Evolutionary conservation across 2,888 invertebrate species (phyloP).

Genomic region (Hylaea fasciaria): DNA sequence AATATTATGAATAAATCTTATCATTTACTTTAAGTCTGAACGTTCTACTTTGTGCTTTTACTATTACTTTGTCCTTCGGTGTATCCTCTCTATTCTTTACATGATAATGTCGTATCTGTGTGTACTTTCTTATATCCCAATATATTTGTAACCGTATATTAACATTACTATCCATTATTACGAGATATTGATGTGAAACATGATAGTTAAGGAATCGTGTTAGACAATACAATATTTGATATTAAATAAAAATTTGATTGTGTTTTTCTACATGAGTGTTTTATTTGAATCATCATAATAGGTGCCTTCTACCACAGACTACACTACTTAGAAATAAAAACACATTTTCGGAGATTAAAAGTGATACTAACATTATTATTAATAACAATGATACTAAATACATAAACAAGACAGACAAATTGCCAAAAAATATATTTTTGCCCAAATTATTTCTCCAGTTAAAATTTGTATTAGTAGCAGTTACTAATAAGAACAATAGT

Average conservation of each 20-base stretch:
- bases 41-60: conserved; percentile 25
- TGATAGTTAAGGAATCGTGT: conserved; percentile 84
- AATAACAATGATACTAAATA: too few relatives aligned
- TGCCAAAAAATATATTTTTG: too few relatives aligned
- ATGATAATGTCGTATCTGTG: conserved; percentile 43
- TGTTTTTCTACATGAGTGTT: conserved; percentile 73
- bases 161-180: conserved; percentile 65
- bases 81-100: conserved; percentile 39
- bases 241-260: conserved; percentile 84
- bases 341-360: too few relatives aligned
- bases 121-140: conserved; percentile 66
- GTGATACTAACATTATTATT: too few relatives aligned
- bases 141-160: conserved; percentile 73
- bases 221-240: conserved; percentile 86
- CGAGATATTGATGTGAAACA: conserved; percentile 82
- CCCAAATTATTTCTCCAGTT: too few relatives aligned
- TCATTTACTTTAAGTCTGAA: conserved; percentile 17
- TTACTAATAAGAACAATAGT: too few relatives aligned
- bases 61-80: conserved; percentile 29
- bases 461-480: too few relatives aligned
- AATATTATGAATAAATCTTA: conserved; percentile 53
- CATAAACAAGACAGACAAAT: too few relatives aligned
- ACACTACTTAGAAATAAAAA: too few relatives aligned
- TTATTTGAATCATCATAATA: too few relatives aligned
- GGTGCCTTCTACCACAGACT: too few relatives aligned